Percentiles rank a stretch among this genome's conserved stretches.
phyloP scores from a whole-genome alignment of 1,140 invertebrate species.

The Eubasilissa regina region DNA sequence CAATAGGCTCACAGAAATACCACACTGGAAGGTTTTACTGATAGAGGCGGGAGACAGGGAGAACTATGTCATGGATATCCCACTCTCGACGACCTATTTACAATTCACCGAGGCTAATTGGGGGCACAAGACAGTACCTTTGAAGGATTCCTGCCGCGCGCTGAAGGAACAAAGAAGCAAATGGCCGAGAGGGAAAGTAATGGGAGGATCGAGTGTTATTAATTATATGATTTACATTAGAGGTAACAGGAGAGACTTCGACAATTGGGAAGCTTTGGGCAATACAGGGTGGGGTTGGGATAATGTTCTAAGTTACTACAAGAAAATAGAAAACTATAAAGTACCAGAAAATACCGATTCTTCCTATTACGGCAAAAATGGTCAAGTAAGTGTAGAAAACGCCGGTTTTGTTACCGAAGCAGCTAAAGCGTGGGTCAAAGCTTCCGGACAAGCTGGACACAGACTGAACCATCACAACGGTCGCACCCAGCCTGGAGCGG shows the following conservation, averaged over 20 bases:
- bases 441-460: slow-evolving; percentile 82
- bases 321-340: slow-evolving; percentile 78
- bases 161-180: slow-evolving; percentile 77
- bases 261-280: slow-evolving; percentile 83
- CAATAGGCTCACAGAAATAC: slow-evolving; percentile 74
- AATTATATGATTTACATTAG: slow-evolving; percentile 95
- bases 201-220: slow-evolving; percentile 88
- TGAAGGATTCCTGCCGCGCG: slow-evolving; percentile 71
- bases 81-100: slow-evolving; percentile 75
- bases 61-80: slow-evolving; percentile 79
- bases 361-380: slow-evolving; percentile 71
- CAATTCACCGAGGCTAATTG: slow-evolving; percentile 77
- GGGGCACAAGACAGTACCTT: slow-evolving; percentile 77
- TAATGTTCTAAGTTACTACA: slow-evolving; percentile 86
- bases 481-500: slow-evolving; percentile 69
- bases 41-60: slow-evolving; percentile 79
- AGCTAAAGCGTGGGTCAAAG: slow-evolving; percentile 79
- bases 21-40: slow-evolving; percentile 71
- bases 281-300: slow-evolving; percentile 78
- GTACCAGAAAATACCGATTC: slow-evolving; percentile 57
- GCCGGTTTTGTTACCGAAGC: slow-evolving; percentile 76
- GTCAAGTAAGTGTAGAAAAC: slow-evolving; percentile 75
- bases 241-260: slow-evolving; percentile 82
- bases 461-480: slow-evolving; percentile 73
- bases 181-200: slow-evolving; percentile 83